phyloP scores from a whole-genome alignment of 2,888 invertebrate species.

The Gasteruption jaculator region DNA sequence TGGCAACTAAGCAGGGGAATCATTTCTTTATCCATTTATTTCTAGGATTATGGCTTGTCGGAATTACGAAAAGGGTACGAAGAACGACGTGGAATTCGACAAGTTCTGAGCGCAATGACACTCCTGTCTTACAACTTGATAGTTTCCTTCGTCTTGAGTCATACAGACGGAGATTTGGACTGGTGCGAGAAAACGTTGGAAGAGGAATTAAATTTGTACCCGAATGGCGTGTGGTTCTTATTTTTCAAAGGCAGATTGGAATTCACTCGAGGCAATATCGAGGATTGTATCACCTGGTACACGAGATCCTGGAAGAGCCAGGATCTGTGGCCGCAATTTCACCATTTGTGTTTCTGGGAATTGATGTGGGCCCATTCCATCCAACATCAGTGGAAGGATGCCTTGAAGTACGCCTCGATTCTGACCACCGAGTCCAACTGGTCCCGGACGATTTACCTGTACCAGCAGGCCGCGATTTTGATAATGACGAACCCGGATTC shows the following conservation, averaged over 20 bases:
- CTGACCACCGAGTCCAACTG: conserved; percentile 79
- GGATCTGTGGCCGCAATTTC: conserved; percentile 83
- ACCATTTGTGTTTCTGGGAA: conserved; percentile 93
- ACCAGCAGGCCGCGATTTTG: conserved; percentile 81
- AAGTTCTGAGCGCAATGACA: conserved; percentile 81
- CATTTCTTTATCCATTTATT: neutral
- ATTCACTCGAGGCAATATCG: conserved; percentile 73
- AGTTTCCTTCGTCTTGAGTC: conserved; percentile 76
- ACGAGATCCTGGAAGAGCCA: conserved; percentile 78
- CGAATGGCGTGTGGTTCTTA: conserved; percentile 85
- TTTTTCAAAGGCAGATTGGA: conserved; percentile 86
- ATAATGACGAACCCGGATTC: conserved; percentile 64
- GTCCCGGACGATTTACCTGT: conserved; percentile 89
- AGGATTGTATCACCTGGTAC: conserved; percentile 70
- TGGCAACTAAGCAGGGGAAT: neutral
- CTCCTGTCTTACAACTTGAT: conserved; percentile 83
- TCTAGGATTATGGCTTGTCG: conserved; percentile 67
- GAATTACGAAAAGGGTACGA: conserved; percentile 72
- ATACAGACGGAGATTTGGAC: conserved; percentile 72
- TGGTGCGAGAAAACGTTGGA: conserved; percentile 72
- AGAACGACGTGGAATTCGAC: conserved; percentile 71
- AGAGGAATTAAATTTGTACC: conserved; percentile 71
- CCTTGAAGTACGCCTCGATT: conserved; percentile 66
- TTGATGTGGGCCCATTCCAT: conserved; percentile 82
- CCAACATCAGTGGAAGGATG: conserved; percentile 72